phyloP scores from a whole-genome alignment of 2,888 invertebrate genomes.

The Epirrhoe alternata region DNA sequence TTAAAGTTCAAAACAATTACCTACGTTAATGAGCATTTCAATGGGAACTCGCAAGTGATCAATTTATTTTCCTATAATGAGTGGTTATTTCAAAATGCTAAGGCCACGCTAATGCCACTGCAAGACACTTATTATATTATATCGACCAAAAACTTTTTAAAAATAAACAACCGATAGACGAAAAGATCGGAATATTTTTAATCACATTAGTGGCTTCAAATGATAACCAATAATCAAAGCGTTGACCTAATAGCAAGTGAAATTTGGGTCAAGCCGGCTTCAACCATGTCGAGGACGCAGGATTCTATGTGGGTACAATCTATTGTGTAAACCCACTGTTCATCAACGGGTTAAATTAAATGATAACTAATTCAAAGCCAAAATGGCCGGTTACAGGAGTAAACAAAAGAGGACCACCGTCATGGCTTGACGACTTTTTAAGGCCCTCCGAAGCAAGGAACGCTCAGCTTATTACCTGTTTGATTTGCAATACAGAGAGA shows the following conservation, averaged over 20 bases:
- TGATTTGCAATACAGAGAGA: too few species aligned
- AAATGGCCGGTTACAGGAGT: too few species aligned
- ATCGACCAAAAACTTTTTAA: too few species aligned
- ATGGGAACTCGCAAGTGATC: constrained; percentile 6
- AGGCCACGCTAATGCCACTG: background rate
- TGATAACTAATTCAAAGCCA: background rate
- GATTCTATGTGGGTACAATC: constrained; percentile 20
- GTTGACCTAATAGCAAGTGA: constrained; percentile 34
- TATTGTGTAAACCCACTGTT: constrained; percentile 13
- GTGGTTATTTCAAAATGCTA: constrained; percentile 4
- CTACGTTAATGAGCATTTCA: too few species aligned
- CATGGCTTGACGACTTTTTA: too few species aligned
- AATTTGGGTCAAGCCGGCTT: constrained; percentile 44
- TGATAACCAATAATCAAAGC: constrained; percentile 18
- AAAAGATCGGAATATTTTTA: background rate
- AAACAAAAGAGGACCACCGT: too few species aligned
- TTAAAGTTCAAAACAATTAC: too few species aligned
- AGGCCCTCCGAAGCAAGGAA: too few species aligned
- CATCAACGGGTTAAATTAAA: background rate
- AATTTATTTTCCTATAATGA: constrained; percentile 2
- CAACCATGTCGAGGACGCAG: constrained; percentile 40
- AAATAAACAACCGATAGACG: too few species aligned
- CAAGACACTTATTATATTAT: too few species aligned
- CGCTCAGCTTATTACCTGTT: too few species aligned
- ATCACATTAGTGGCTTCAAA: constrained; percentile 2